Conservation (phyloP, 2,888 invertebrate species). For the Diplolepis rosae region DNA sequence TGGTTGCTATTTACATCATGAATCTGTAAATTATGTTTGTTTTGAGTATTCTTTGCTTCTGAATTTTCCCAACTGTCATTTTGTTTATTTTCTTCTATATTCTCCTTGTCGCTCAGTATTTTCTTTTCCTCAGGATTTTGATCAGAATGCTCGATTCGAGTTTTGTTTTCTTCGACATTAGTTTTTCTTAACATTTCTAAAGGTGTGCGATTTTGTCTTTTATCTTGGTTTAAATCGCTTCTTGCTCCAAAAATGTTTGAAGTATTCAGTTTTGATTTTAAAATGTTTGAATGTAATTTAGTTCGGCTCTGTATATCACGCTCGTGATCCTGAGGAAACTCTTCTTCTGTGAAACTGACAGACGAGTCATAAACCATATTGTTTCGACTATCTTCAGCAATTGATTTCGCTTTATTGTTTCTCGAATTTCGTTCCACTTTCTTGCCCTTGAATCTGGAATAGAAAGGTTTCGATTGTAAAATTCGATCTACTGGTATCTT, state of each 20-base stretch:
- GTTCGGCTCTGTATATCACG: not conserved
- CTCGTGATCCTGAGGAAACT: conserved; percentile 29
- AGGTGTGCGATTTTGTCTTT: not conserved
- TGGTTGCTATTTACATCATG: not conserved
- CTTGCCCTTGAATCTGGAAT: conserved; percentile 26
- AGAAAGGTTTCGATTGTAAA: conserved; percentile 24
- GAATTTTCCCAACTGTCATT: not conserved
- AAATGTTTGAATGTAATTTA: not conserved
- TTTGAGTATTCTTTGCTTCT: not conserved
- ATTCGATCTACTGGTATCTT: conserved; percentile 46
- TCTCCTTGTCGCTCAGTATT: not conserved
- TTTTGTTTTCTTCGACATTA: conserved; percentile 4
- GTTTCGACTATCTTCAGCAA: conserved; percentile 7
- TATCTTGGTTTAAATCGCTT: not conserved
- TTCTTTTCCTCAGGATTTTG: not conserved
- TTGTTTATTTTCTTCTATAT: not conserved
- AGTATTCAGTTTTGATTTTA: not conserved
- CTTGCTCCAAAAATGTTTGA: not conserved
- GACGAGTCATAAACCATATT: conserved; percentile 48
- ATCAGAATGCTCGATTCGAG: not conserved
- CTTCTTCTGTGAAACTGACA: conserved; percentile 55
- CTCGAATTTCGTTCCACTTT: conserved; percentile 32
- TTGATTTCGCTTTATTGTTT: conserved; percentile 21
- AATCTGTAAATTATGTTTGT: not conserved
- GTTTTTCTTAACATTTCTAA: not conserved